Percentiles rank a stretch among this genome's conserved stretches.
These are phyloP conservation scores for Parauchenoglanis ngamensis DNA, from an alignment of 2,797 vertebrate genomes.

Conservation along the genomic window DNA sequence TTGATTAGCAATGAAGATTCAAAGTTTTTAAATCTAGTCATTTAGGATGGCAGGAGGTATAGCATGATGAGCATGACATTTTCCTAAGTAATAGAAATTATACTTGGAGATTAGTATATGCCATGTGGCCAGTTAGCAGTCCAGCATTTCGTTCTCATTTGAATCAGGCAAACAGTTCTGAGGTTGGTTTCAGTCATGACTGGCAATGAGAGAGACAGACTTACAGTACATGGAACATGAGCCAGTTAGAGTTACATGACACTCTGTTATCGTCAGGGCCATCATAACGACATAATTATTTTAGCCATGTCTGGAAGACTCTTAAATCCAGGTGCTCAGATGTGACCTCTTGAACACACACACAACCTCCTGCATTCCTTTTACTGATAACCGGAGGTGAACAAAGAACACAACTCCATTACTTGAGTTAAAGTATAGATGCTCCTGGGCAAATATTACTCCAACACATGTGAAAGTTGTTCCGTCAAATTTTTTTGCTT, in stretches of 20 bases:
- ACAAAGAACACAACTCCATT: too few species aligned
- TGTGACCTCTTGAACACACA: slow-evolving; percentile 17
- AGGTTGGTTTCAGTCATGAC: neutral
- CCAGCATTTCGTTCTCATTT: neutral
- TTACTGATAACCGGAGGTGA: neutral
- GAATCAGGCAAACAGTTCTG: neutral
- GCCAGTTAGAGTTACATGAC: neutral
- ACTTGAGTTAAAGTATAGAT: too few species aligned
- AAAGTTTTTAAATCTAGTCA: neutral
- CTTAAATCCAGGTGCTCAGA: slow-evolving; percentile 20
- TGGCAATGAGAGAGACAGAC: neutral
- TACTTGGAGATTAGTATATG: neutral
- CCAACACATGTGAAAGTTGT: too few species aligned
- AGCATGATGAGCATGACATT: neutral
- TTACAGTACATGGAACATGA: neutral
- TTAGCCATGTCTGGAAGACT: neutral
- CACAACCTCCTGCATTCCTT: neutral
- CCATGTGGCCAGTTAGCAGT: neutral
- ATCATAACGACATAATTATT: slow-evolving; percentile 7
- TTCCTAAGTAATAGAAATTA: neutral
- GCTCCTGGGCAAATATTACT: too few species aligned
- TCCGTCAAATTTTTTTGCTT: too few species aligned
- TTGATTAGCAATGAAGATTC: neutral
- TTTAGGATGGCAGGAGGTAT: neutral
- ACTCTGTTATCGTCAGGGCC: neutral